These are phyloP conservation scores for Colistium nudipinnis DNA, from an alignment of 2,113 vertebrate genomes.

Conservation along the genomic window DNA sequence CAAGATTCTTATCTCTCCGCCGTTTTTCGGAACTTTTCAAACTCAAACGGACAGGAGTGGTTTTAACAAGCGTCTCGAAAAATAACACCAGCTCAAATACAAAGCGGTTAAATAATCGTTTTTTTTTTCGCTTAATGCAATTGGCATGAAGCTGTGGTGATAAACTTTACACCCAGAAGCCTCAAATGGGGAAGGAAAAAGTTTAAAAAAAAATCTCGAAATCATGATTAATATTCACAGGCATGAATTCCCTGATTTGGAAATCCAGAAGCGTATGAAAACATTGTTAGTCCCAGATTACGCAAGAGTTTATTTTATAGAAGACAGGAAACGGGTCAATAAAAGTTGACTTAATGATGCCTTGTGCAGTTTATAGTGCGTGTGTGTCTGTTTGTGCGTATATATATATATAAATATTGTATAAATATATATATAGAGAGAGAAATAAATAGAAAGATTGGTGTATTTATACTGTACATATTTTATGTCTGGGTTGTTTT, in stretches of 20 bases:
- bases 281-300: background rate
- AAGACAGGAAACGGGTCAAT: constrained; percentile 10
- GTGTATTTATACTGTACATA: background rate
- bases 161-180: background rate
- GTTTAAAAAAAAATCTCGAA: background rate
- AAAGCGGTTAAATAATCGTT: too few relatives aligned
- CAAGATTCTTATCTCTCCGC: constrained; percentile 1
- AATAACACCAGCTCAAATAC: background rate
- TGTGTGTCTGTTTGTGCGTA: too few relatives aligned
- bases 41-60: too few relatives aligned
- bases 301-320: background rate
- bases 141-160: background rate
- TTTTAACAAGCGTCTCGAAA: too few relatives aligned
- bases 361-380: background rate
- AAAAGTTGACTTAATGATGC: background rate
- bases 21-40: too few relatives aligned
- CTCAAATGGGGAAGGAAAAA: background rate
- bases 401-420: background rate
- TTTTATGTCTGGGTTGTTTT: background rate
- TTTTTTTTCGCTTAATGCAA: too few relatives aligned
- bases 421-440: background rate
- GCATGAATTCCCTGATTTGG: background rate
- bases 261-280: background rate
- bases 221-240: background rate
- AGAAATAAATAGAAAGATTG: too few relatives aligned